Conservation (phyloP, 30 jellyfish, hydroid and myxozoan species). For the Nemopilema nomurai region DNA sequence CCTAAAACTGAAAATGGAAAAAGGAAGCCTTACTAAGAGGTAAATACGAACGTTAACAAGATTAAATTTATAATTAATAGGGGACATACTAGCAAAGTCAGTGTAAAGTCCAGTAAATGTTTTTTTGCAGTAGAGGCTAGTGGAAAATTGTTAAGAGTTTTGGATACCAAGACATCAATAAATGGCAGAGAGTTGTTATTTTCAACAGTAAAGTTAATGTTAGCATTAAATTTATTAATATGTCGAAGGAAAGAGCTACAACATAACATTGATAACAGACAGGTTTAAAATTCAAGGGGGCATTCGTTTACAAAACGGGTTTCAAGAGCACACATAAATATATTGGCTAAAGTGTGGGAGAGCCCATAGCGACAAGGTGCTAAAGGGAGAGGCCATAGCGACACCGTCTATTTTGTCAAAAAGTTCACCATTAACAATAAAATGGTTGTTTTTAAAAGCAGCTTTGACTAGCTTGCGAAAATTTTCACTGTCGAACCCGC, state of each 20-base stretch:
- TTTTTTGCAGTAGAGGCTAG: constrained; percentile 4
- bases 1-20: background rate
- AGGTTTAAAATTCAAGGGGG: background rate
- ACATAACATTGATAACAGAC: constrained; percentile 1
- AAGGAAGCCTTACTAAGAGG: too few relatives aligned
- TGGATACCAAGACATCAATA: background rate
- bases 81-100: background rate
- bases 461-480: constrained; percentile 8
- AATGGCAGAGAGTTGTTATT: background rate
- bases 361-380: constrained; percentile 51
- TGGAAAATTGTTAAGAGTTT: background rate
- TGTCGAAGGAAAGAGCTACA: background rate
- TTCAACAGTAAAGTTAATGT: constrained; percentile 9
- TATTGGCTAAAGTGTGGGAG: constrained; percentile 7
- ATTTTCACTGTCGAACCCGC: constrained; percentile 9
- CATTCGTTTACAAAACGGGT: background rate
- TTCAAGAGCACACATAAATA: constrained; percentile 12
- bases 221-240: background rate
- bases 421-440: constrained; percentile 14
- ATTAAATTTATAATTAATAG: background rate
- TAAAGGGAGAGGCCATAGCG: constrained; percentile 35
- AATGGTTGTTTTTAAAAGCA: constrained; percentile 39
- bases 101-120: background rate
- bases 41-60: constrained; percentile 1
- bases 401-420: constrained; percentile 31